A percentile compares a stretch with the other conserved stretches of the same genome.
phyloP scores from a whole-genome alignment of 1,140 invertebrate genomes.

The Procambarus virginalis region DNA sequence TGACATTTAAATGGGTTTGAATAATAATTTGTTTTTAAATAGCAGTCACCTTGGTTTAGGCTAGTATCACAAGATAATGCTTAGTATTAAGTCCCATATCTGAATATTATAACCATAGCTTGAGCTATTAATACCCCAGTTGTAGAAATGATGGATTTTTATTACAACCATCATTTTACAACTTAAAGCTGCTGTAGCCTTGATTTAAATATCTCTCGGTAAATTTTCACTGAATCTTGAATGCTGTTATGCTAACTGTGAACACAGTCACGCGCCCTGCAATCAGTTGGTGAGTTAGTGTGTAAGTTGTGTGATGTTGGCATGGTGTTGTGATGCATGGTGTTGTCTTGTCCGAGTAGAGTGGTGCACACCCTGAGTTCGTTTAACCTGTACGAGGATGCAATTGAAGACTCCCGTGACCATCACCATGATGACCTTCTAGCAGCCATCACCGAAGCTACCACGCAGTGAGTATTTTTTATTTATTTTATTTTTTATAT shows the following conservation, averaged over 20 bases:
- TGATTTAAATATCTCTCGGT: constrained; percentile 15
- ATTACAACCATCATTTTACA: constrained; percentile 13
- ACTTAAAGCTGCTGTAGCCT: constrained; percentile 27
- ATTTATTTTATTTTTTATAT: background rate
- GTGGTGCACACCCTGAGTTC: constrained; percentile 78
- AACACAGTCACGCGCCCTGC: background rate
- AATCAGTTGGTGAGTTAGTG: constrained; percentile 24
- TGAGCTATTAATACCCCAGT: constrained; percentile 29
- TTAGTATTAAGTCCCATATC: constrained; percentile 15
- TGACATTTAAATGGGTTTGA: too few relatives aligned
- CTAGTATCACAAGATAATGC: constrained; percentile 8
- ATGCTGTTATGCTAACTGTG: constrained; percentile 25
- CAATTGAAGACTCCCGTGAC: constrained; percentile 73
- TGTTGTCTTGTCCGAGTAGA: constrained; percentile 64
- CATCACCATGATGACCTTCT: constrained; percentile 77
- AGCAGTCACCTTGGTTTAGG: background rate
- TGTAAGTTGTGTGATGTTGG: constrained; percentile 13
- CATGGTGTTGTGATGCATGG: constrained; percentile 52
- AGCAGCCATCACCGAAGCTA: constrained; percentile 77
- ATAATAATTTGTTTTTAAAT: background rate
- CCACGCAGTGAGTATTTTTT: constrained; percentile 76
- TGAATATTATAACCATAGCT: constrained; percentile 13
- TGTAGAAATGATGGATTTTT: constrained; percentile 20
- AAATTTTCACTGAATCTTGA: constrained; percentile 47
- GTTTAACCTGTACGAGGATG: constrained; percentile 78